Percentiles rank a stretch among this genome's conserved stretches.
These are phyloP conservation scores for Branchipolynoe longqiensis DNA, from an alignment of 2,888 invertebrate species.

Conservation along the genomic window DNA sequence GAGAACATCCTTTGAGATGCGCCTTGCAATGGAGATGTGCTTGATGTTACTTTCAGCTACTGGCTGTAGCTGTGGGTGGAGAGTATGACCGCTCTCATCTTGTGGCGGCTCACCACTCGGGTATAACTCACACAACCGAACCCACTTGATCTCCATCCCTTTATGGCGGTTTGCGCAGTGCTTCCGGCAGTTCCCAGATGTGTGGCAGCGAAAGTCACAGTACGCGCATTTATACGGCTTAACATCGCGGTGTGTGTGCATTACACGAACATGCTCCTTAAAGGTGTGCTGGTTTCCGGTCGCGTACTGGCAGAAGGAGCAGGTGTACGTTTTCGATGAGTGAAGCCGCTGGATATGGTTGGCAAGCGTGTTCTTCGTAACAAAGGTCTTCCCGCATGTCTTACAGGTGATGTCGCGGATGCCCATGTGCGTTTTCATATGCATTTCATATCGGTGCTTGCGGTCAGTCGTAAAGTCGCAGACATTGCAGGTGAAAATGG, in stretches of 20 bases:
- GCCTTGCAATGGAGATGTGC: constrained; percentile 22
- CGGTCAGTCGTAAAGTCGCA: constrained; percentile 62
- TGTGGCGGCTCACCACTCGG: neutral
- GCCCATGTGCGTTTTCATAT: constrained; percentile 62
- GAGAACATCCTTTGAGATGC: constrained; percentile 41
- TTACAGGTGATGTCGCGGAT: constrained; percentile 64
- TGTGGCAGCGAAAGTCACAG: constrained; percentile 73
- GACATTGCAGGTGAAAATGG: constrained; percentile 61
- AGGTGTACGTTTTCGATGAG: constrained; percentile 69
- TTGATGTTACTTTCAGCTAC: constrained; percentile 41
- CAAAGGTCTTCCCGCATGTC: constrained; percentile 63
- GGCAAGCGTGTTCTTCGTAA: constrained; percentile 62
- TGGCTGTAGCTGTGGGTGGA: neutral
- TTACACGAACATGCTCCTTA: constrained; percentile 72
- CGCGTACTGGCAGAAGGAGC: constrained; percentile 72
- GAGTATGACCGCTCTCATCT: neutral
- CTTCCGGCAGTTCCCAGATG: constrained; percentile 74
- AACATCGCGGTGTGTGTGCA: constrained; percentile 73
- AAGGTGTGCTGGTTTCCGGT: constrained; percentile 64
- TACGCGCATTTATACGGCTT: constrained; percentile 74
- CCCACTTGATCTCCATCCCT: constrained; percentile 70
- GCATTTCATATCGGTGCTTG: constrained; percentile 63
- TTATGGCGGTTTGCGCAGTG: constrained; percentile 73
- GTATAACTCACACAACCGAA: constrained; percentile 59
- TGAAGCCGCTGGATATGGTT: constrained; percentile 70